These are phyloP conservation scores for Arge pagana DNA, from an alignment of 2,888 invertebrate species.

Conservation along the genomic window DNA sequence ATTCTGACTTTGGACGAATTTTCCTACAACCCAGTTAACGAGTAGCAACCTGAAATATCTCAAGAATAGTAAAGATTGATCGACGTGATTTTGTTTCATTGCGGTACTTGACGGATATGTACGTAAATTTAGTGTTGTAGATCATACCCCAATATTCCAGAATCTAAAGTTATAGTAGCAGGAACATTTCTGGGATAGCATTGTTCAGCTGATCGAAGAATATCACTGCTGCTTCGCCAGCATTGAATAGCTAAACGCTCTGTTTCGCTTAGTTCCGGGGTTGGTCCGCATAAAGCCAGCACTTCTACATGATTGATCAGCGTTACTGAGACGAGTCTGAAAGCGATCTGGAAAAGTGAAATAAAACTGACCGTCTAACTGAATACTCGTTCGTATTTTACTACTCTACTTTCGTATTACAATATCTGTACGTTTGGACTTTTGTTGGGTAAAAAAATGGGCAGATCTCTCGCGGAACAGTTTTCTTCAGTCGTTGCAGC, in stretches of 20 bases:
- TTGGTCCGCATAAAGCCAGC: slow-evolving; percentile 84
- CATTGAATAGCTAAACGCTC: slow-evolving; percentile 78
- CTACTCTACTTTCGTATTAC: not conserved
- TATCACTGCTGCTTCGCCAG: slow-evolving; percentile 76
- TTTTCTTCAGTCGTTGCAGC: slow-evolving; percentile 70
- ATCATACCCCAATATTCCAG: slow-evolving; percentile 75
- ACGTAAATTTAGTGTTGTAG: not conserved
- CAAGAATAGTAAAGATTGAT: not conserved
- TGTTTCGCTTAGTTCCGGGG: slow-evolving; percentile 76
- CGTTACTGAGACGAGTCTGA: slow-evolving; percentile 82
- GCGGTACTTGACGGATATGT: not conserved
- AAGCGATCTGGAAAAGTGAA: slow-evolving; percentile 77
- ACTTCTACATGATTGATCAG: slow-evolving; percentile 79
- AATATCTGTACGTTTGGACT: slow-evolving; percentile 75
- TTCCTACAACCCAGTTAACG: slow-evolving; percentile 67
- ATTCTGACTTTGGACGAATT: slow-evolving; percentile 74
- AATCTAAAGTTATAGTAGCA: slow-evolving; percentile 69
- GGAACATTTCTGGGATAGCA: slow-evolving; percentile 78
- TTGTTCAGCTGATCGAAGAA: slow-evolving; percentile 72
- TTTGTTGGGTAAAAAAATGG: slow-evolving; percentile 84
- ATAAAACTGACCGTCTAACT: slow-evolving; percentile 13
- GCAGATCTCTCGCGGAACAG: slow-evolving; percentile 77
- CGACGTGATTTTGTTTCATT: not conserved
- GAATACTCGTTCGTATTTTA: not conserved
- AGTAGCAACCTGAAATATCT: slow-evolving; percentile 66